These are phyloP conservation scores for Drosophila bocqueti DNA, from an alignment of 1,140 invertebrate species.

Conservation along the genomic window DNA sequence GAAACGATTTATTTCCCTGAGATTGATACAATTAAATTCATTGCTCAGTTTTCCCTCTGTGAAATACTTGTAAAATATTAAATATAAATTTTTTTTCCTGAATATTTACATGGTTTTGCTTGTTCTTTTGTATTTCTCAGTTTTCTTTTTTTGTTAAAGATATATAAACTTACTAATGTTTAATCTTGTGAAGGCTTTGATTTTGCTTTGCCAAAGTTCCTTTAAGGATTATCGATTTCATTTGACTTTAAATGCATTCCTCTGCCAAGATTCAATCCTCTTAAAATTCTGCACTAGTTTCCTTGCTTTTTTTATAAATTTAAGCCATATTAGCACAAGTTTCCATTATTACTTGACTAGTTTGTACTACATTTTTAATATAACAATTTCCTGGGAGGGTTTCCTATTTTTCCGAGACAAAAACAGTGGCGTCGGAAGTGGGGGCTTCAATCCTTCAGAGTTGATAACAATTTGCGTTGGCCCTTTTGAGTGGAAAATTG, in stretches of 20 bases:
- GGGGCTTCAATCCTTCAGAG: conserved; percentile 1
- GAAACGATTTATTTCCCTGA: neutral
- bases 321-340: neutral
- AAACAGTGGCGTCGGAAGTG: neutral
- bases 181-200: neutral
- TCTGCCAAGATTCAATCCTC: neutral
- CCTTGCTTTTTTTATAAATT: neutral
- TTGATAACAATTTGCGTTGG: conserved; percentile 20
- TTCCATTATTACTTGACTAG: conserved; percentile 22
- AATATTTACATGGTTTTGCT: neutral
- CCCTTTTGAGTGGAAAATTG: conserved; percentile 3
- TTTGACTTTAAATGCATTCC: neutral
- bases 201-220: neutral
- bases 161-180: neutral
- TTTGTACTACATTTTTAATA: conserved; percentile 60
- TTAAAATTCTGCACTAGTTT: neutral
- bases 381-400: conserved; percentile 36
- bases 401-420: neutral
- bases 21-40: neutral
- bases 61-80: neutral
- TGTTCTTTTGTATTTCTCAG: neutral
- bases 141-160: too few species aligned
- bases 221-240: neutral
- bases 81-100: neutral
- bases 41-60: neutral